Evolutionary conservation across 2,113 vertebrate species (phyloP), one percentile per base, ranked within the genome.

Genomic region (Xiphorhynchus elegans): DNA sequence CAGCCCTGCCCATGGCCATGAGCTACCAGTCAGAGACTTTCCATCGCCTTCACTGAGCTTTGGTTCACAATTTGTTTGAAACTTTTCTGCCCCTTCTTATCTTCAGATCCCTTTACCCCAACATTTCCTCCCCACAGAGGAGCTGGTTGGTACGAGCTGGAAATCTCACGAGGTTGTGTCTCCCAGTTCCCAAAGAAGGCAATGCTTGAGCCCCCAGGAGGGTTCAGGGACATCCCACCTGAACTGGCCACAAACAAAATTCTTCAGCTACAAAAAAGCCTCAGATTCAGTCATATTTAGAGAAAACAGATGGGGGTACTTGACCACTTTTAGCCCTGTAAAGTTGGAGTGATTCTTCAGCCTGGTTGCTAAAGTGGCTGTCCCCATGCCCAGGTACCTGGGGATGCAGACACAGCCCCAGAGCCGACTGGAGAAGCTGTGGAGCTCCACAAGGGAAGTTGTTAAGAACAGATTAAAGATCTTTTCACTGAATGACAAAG

Each of bases 71-170:
- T 78, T 87, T 2, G 3, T 63, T 94, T 91, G 90, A 26, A 94
- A 80, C 42, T 63, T 74, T 91, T 93, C 81, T 91, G 46, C 67
- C 84, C 40, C 49, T 85, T 91, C 84, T 93, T 91, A 90, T 89
- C 90, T 95, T 70, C 72, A 64, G 39, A 86, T 94, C 93, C 96
- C 72, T 92, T 80, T 13, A 91, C 63, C 47, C 0, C 87, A 85
- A 17, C 8, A 14, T 50, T 93, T 95, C 93, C 93, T 83, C 90
- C 92, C 72, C 95, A 95, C 95, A 88, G 87, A 86, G 50, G 37
- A 63, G 42, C 63, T 59, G 12, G 42, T 60, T n/a, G 35, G 42
- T 86, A 29, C 0, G 39, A 90, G 79, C 90, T 96, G 95, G 92
- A 96, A 95, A 93, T 78, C 90, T 85, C 42, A 14, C 70, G 50